These are phyloP conservation scores for Dryadula phaetusa DNA, from an alignment of 2,888 invertebrate genomes.

Conservation along the genomic window DNA sequence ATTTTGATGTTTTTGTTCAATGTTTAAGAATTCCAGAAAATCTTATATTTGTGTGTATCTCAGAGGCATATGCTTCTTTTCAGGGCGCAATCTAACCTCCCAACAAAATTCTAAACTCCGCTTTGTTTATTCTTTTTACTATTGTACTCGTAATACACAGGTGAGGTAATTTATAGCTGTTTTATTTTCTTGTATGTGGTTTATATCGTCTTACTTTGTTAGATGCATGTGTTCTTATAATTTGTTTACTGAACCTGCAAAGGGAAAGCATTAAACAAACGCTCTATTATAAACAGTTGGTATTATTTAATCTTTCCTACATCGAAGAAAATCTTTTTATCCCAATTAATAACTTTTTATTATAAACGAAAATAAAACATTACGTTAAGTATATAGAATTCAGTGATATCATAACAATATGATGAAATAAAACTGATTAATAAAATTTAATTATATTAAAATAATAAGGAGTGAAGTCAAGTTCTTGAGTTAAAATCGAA, in stretches of 20 bases:
- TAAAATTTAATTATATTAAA: no score
- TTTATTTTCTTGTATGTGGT: slow-evolving; percentile 28
- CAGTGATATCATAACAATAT: no score
- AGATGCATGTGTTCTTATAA: slow-evolving; percentile 49
- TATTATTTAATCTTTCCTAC: slow-evolving; percentile 33
- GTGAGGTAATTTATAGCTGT: slow-evolving; percentile 38
- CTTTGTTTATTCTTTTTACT: slow-evolving; percentile 45
- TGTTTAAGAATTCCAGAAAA: slow-evolving; percentile 15
- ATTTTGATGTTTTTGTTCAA: slow-evolving; percentile 29
- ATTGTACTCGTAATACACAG: slow-evolving; percentile 46
- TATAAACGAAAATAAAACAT: no score
- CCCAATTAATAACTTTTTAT: no score
- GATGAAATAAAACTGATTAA: no score
- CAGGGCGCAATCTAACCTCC: slow-evolving; percentile 2
- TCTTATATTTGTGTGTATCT: slow-evolving; percentile 29
- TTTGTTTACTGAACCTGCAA: slow-evolving; percentile 52
- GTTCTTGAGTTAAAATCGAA: no score
- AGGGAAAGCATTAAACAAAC: slow-evolving; percentile 53
- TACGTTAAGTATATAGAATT: no score
- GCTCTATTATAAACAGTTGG: slow-evolving; percentile 30
- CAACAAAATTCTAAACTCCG: slow-evolving; percentile 12
- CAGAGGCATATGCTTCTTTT: slow-evolving; percentile 24
- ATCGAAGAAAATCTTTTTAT: no score
- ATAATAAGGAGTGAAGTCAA: no score
- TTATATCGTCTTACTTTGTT: slow-evolving; percentile 14